Evolutionary conservation across 2,888 invertebrate genomes (phyloP).

Genomic region (Sisyra terminalis): DNA sequence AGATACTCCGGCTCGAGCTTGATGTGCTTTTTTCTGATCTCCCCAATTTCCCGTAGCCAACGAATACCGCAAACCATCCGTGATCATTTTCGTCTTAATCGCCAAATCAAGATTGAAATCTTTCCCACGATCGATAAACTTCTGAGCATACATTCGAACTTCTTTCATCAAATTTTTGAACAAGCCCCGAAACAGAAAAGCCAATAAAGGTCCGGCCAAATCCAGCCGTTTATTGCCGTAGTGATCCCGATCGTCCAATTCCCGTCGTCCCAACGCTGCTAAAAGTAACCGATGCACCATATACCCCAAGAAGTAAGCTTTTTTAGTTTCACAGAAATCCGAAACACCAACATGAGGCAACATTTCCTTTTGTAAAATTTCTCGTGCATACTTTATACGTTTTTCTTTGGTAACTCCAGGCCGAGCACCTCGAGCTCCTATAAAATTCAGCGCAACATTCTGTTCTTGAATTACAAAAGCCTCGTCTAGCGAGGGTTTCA

Average conservation of each 20-base stretch:
- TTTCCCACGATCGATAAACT: constrained; percentile 96
- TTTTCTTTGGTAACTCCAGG: constrained; percentile 99
- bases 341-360: constrained; percentile 98
- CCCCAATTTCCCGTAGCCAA: constrained; percentile 99
- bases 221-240: constrained; percentile 98
- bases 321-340: constrained; percentile 99
- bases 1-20: constrained; percentile 90
- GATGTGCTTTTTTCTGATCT: constrained; percentile 99
- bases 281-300: constrained; percentile 96
- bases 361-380: constrained; percentile 99
- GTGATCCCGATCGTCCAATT: constrained; percentile 99
- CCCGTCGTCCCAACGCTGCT: constrained; percentile 88
- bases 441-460: constrained; percentile 96
- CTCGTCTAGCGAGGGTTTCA: constrained; percentile 97
- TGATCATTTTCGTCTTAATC: constrained; percentile 94
- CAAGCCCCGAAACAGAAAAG: constrained; percentile 90
- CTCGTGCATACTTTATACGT: constrained; percentile 96
- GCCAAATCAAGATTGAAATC: constrained; percentile 95
- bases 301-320: constrained; percentile 96
- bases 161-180: constrained; percentile 95
- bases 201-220: constrained; percentile 90
- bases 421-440: constrained; percentile 90
- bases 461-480: constrained; percentile 99
- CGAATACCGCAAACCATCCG: constrained; percentile 94
- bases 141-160: constrained; percentile 95